phyloP scores from a whole-genome alignment of 2,797 vertebrate species.

The Babyrousa celebensis region DNA sequence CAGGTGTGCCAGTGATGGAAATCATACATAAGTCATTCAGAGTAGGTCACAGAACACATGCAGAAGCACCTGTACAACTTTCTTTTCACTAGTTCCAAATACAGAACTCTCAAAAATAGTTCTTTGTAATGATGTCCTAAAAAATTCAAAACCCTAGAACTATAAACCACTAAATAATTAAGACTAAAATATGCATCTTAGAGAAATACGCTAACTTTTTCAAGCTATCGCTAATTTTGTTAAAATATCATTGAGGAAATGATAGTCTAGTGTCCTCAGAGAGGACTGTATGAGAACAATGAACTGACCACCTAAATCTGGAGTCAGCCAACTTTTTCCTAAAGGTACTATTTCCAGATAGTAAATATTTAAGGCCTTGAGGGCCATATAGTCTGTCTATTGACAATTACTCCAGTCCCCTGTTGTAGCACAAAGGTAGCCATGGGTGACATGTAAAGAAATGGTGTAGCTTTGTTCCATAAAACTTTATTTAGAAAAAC shows the following conservation, averaged over 20 bases:
- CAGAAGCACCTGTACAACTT: not conserved
- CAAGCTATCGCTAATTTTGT: constrained; percentile 26
- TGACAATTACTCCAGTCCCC: not conserved
- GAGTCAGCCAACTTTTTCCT: constrained; percentile 21
- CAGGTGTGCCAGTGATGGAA: not conserved
- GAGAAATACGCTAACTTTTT: not conserved
- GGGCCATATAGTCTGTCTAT: not conserved
- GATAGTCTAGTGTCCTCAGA: constrained; percentile 39
- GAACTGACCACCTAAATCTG: not conserved
- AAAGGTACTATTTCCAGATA: not conserved
- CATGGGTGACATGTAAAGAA: not conserved
- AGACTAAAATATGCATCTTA: constrained; percentile 15
- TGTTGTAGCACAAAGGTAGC: constrained; percentile 4
- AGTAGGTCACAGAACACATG: not conserved
- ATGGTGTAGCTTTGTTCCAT: constrained; percentile 6
- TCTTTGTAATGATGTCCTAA: not conserved
- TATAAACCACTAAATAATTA: constrained; percentile 7
- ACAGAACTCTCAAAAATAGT: not conserved
- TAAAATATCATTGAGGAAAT: constrained; percentile 42
- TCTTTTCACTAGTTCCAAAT: not conserved
- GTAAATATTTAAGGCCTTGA: constrained; percentile 16
- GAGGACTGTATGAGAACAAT: not conserved
- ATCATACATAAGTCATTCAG: not conserved
- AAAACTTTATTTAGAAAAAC: constrained; percentile 76
- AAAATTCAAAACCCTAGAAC: constrained; percentile 13